These are phyloP conservation scores for Cirrhinus molitorella DNA, from an alignment of 2,797 vertebrate genomes.

Conservation along the genomic window DNA sequence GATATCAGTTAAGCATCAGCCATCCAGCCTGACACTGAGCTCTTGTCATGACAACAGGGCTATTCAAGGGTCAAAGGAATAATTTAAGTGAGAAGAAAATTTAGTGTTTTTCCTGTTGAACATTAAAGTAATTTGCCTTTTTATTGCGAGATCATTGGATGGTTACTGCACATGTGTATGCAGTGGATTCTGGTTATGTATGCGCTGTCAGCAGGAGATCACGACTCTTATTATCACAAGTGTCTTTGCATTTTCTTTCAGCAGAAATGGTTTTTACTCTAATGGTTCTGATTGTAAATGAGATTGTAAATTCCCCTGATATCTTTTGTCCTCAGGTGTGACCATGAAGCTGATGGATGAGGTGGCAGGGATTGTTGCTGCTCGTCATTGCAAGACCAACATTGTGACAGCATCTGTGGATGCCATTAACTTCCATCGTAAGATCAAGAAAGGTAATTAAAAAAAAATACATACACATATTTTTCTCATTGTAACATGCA, in stretches of 20 bases:
- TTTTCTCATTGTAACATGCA: background rate
- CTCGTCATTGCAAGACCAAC: slow-evolving; percentile 94
- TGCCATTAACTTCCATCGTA: slow-evolving; percentile 94
- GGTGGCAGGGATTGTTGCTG: slow-evolving; percentile 91
- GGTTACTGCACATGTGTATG: background rate
- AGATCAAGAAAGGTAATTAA: slow-evolving; percentile 83
- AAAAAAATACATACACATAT: background rate
- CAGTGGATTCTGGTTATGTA: background rate
- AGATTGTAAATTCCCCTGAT: background rate
- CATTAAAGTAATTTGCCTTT: background rate
- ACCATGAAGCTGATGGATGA: slow-evolving; percentile 99
- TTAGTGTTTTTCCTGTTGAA: background rate
- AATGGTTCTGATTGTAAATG: background rate
- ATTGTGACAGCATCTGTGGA: slow-evolving; percentile 94
- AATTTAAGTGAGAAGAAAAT: background rate
- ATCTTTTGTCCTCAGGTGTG: slow-evolving; percentile 81
- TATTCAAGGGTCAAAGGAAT: background rate
- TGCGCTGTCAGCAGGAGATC: background rate
- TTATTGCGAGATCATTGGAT: background rate
- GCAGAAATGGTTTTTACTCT: background rate
- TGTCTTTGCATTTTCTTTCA: background rate
- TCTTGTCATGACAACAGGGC: background rate
- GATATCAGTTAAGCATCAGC: background rate
- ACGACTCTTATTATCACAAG: background rate
- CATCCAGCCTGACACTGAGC: background rate